phyloP scores from a whole-genome alignment of 2,113 vertebrate species.

The Notarius lentiginosus region DNA sequence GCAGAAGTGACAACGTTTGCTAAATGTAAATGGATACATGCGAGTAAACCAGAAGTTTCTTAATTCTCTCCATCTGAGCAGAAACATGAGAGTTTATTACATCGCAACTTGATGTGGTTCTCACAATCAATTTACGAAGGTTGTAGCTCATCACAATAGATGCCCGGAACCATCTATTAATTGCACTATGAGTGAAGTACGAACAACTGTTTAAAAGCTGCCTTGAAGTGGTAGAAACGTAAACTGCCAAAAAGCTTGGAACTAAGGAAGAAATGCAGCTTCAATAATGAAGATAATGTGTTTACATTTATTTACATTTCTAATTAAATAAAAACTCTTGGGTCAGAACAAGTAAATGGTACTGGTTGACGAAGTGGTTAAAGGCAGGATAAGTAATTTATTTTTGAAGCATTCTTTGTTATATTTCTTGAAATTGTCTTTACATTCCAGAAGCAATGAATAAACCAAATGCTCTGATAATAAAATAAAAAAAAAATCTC shows the following conservation, averaged over 20 bases:
- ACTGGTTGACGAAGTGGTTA: too few relatives aligned
- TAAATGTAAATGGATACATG: not conserved
- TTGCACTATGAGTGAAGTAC: not conserved
- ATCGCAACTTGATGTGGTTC: not conserved
- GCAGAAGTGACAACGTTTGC: not conserved
- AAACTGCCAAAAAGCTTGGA: not conserved
- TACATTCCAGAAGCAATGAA: too few relatives aligned
- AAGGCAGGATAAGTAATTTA: too few relatives aligned
- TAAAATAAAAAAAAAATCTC: too few relatives aligned
- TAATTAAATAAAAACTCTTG: not conserved
- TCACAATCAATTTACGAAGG: not conserved
- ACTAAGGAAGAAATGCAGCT: not conserved
- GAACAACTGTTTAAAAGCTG: not conserved
- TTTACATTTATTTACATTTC: not conserved
- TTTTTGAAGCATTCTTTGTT: too few relatives aligned
- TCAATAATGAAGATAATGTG: not conserved
- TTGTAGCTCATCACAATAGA: not conserved
- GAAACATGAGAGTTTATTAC: not conserved
- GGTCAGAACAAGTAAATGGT: not conserved
- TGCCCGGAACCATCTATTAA: not conserved
- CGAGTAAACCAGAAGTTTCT: not conserved
- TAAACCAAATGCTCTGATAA: too few relatives aligned
- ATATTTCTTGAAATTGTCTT: too few relatives aligned
- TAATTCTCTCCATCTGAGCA: not conserved
- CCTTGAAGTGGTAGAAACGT: not conserved